Percentiles rank a stretch among this genome's conserved stretches.
phyloP scores from a whole-genome alignment of 1,140 invertebrate species.

The Apolygus lucorum region DNA sequence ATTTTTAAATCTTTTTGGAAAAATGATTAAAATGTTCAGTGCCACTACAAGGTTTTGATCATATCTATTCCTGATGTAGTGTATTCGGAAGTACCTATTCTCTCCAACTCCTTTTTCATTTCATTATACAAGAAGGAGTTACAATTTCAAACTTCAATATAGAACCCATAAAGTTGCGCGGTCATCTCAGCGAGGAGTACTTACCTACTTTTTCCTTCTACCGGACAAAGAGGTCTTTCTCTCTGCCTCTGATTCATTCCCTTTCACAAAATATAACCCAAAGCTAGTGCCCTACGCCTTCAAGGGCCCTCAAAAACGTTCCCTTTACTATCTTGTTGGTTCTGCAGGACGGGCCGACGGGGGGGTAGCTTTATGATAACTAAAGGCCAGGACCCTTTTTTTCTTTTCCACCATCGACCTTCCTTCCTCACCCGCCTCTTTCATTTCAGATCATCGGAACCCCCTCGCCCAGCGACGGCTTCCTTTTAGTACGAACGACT shows the following conservation, averaged over 20 bases:
- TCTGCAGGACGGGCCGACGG: not conserved
- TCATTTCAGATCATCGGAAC: not conserved
- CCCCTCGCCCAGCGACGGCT: not conserved
- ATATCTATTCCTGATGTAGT: too few relatives aligned
- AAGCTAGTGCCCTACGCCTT: not conserved
- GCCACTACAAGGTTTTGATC: too few relatives aligned
- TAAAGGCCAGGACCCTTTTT: not conserved
- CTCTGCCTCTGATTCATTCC: not conserved
- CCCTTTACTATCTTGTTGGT: not conserved
- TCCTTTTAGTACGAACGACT: not conserved
- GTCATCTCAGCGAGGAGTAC: too few relatives aligned
- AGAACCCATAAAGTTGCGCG: not conserved
- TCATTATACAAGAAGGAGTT: too few relatives aligned
- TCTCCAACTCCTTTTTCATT: too few relatives aligned
- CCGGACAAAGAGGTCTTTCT: not conserved
- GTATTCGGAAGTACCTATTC: too few relatives aligned
- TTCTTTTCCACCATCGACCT: not conserved
- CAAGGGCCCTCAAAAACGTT: not conserved
- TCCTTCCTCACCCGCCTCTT: not conserved
- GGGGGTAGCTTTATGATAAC: not conserved
- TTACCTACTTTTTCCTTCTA: not conserved
- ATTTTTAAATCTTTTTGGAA: too few relatives aligned
- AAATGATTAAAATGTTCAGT: too few relatives aligned
- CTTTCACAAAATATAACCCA: not conserved
- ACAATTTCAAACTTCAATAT: too few relatives aligned